Percentiles rank a stretch among this genome's conserved stretches.
Conservation (phyloP, 2,888 invertebrate species). For the Meganola albula region DNA sequence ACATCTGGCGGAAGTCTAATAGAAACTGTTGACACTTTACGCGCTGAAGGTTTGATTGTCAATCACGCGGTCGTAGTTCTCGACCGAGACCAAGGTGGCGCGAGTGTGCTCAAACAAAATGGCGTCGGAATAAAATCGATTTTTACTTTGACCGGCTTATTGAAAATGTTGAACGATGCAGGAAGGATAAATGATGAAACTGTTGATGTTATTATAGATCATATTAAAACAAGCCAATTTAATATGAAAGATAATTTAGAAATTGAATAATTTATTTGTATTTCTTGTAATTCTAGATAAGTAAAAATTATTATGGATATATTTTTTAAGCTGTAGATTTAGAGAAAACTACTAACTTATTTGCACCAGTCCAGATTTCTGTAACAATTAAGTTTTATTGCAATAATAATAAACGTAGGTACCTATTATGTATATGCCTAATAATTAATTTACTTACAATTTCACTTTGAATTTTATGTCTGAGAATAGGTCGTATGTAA, state of each 20-base stretch:
- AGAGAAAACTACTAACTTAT: too few relatives aligned
- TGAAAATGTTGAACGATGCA: conserved; percentile 79
- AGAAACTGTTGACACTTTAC: conserved; percentile 88
- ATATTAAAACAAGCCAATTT: conserved; percentile 61
- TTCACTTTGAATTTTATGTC: too few relatives aligned
- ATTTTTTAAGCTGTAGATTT: too few relatives aligned
- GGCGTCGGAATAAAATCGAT: conserved; percentile 84
- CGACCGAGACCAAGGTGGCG: conserved; percentile 96
- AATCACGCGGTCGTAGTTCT: conserved; percentile 91
- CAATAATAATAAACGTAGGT: too few relatives aligned
- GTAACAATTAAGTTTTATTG: too few relatives aligned
- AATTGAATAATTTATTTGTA: conserved; percentile 1
- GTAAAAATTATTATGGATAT: too few relatives aligned
- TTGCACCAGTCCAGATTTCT: too few relatives aligned
- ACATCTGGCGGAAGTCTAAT: conserved; percentile 95
- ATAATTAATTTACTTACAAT: too few relatives aligned
- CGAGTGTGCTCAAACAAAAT: conserved; percentile 81
- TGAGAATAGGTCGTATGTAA: too few relatives aligned
- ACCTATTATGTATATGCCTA: too few relatives aligned
- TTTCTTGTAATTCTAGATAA: too few relatives aligned
- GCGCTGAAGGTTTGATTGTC: conserved; percentile 80
- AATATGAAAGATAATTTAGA: conserved; percentile 49
- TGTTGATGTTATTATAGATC: conserved; percentile 55
- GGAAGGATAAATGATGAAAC: conserved; percentile 77
- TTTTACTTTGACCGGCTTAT: conserved; percentile 81